Base-by-base conservation (phyloP, 2,113 vertebrate genomes). In the Motacilla alba region DNA sequence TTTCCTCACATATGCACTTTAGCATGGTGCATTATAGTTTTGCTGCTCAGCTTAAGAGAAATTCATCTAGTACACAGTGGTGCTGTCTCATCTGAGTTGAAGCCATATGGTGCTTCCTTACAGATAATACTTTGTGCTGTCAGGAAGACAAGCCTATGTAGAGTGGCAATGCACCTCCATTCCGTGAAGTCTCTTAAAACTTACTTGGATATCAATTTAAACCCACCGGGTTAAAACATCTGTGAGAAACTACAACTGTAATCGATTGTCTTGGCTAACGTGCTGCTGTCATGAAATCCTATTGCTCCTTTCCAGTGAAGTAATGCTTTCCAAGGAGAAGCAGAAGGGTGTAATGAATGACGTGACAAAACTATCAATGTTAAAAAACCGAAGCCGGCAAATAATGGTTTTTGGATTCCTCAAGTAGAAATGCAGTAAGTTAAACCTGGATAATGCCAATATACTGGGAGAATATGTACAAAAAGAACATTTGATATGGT, bases 171-270 rank as follows among this genome's bases (percentile, higher is more conserved):
- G 82, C 23, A 70, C 81, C 67, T 93, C 52, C 72, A 55, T 94
- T 96, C 44, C 13, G 7, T 50, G 83, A 81, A 92, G 41, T 92
- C 72, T 93, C 84, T 68, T 55, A 87, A 88, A 92, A 90, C 58
- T 88, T 81, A 15, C 37, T 52, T 24, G 44, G 69, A 86, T 95
- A 94, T 74, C 90, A 92, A 63, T 95, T 89, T 72, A 84, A 97
- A 78, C 69, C 39, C 84, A 68, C 58, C 1, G 1, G 47, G n/a
- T 80, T 94, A 93, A 95, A 94, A 86, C 87, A 93, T 84, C 63
- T 92, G 86, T 78, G 66, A 95, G 88, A 94, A 97, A 97, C 91
- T 91, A 92, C 90, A 77, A 16, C 82, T 59, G 85, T 72, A 97
- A 97, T 96, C 13, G 1, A 87, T 52, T 94, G 64, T 37, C 44